Evolutionary conservation across 2,113 vertebrate genomes (phyloP).

Genomic region (Sturnira hondurensis): DNA sequence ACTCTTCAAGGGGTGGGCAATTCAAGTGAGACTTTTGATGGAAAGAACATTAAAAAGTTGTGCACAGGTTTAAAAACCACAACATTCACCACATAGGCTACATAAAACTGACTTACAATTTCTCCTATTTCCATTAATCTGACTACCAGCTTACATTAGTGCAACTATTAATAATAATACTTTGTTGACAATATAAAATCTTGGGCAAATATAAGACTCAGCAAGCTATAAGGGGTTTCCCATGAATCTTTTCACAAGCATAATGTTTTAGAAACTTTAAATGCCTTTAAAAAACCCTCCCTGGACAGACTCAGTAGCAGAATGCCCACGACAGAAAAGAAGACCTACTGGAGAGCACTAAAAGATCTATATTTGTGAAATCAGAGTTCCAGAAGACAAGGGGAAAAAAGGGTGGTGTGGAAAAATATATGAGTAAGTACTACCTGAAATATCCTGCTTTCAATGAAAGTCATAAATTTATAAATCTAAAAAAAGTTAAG

Average conservation of each 20-base stretch:
- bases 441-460: not conserved
- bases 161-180: not conserved
- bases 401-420: not conserved
- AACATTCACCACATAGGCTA: not conserved
- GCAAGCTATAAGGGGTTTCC: not conserved
- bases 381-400: not conserved
- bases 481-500: not conserved
- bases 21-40: not conserved
- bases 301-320: not conserved
- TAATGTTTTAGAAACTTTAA: not conserved
- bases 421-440: not conserved
- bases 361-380: not conserved
- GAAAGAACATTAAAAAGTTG: not conserved
- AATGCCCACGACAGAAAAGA: not conserved
- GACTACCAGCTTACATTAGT: not conserved
- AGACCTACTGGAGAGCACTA: not conserved
- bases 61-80: not conserved
- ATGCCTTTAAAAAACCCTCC: not conserved
- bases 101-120: slow-evolving; percentile 5
- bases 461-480: not conserved
- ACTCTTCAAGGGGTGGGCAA: not conserved
- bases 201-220: not conserved
- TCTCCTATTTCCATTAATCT: not conserved
- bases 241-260: not conserved
- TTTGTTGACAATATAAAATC: slow-evolving; percentile 33